Evolutionary conservation across 2,113 vertebrate genomes (phyloP).

Genomic region (Saimiri boliviensis): DNA sequence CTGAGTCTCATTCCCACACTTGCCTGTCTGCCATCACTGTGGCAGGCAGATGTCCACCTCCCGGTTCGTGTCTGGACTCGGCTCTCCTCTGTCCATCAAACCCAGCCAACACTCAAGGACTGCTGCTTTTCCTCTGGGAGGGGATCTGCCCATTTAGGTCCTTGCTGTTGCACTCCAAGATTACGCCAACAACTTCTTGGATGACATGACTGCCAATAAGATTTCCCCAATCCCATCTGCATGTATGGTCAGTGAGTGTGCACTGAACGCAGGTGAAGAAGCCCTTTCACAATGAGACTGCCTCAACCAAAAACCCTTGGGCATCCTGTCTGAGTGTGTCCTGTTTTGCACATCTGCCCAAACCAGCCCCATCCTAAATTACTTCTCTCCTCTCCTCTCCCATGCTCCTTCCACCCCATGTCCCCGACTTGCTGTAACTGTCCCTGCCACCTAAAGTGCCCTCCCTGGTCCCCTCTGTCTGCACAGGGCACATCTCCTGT

Average conservation of each 20-base stretch:
- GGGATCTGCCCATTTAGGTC: neutral
- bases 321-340: neutral
- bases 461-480: neutral
- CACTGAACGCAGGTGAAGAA: too few species aligned
- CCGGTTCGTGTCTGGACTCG: neutral
- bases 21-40: fast-evolving
- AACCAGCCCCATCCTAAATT: neutral
- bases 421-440: neutral
- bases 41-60: too few species aligned
- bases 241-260: neutral
- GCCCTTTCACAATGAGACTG: neutral
- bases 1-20: neutral
- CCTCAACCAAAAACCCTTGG: neutral
- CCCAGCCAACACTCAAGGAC: neutral
- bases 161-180: neutral
- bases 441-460: neutral
- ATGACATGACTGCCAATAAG: neutral
- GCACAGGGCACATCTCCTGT: neutral
- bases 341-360: neutral
- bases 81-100: neutral
- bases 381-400: neutral
- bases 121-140: neutral
- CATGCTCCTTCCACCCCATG: neutral
- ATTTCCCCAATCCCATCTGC: neutral
- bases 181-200: neutral